These are phyloP conservation scores for Drosophila pandora DNA, from an alignment of 1,140 invertebrate species.

Conservation along the genomic window DNA sequence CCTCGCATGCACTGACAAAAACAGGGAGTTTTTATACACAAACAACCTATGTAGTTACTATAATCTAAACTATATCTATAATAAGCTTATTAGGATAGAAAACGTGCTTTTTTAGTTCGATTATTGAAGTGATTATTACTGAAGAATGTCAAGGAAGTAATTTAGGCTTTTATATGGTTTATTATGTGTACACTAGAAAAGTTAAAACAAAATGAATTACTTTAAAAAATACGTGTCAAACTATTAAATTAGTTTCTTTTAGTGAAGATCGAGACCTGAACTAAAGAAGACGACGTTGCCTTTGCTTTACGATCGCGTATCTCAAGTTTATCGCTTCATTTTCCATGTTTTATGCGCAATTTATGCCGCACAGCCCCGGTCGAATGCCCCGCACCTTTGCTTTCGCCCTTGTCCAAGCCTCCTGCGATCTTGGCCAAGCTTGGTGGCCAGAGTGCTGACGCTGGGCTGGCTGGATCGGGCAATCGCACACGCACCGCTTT, in stretches of 20 bases:
- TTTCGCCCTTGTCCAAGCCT: not conserved
- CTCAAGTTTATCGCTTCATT: slow-evolving; percentile 82
- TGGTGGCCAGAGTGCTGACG: slow-evolving; percentile 55
- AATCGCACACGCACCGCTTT: slow-evolving; percentile 76
- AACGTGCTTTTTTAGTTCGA: no score
- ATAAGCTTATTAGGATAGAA: no score
- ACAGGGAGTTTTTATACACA: not conserved
- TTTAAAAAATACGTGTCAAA: no score
- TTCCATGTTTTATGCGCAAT: slow-evolving; percentile 82
- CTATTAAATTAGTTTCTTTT: not conserved
- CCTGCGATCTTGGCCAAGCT: slow-evolving; percentile 7
- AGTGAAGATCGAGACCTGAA: slow-evolving; percentile 15
- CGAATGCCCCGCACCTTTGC: not conserved
- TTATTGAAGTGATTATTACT: no score
- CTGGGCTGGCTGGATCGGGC: slow-evolving; percentile 68
- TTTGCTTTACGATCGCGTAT: slow-evolving; percentile 82
- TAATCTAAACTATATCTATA: no score
- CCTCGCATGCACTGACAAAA: slow-evolving; percentile 6
- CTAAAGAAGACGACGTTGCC: slow-evolving; percentile 53
- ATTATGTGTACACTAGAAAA: no score
- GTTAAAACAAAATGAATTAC: no score
- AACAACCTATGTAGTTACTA: no score
- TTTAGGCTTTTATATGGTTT: no score
- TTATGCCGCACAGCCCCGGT: slow-evolving; percentile 66
- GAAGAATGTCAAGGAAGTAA: no score